These are phyloP conservation scores for Orestias chungarensis DNA, from an alignment of 2,797 vertebrate genomes.

Conservation along the genomic window DNA sequence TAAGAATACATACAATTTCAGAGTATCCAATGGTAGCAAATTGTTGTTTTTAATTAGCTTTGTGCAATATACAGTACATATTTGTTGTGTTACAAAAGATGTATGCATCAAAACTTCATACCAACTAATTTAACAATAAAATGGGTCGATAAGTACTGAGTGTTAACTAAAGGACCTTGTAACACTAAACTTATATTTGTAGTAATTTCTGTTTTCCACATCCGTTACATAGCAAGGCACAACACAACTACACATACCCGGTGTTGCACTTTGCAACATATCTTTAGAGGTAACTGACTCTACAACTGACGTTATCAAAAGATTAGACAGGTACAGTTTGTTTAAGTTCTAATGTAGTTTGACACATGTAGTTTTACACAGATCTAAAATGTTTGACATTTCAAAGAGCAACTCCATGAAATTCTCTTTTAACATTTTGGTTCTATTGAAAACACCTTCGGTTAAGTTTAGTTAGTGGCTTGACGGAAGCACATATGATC, in stretches of 20 bases:
- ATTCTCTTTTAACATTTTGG: background rate
- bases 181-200: background rate
- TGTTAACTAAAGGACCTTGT: background rate
- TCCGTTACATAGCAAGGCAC: background rate
- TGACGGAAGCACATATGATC: background rate
- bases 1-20: background rate
- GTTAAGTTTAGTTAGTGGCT: background rate
- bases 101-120: background rate
- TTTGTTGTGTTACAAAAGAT: background rate
- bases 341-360: background rate
- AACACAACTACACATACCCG: background rate
- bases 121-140: background rate
- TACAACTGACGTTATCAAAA: background rate
- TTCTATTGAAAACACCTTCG: background rate
- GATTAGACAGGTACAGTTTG: background rate
- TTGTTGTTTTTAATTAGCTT: background rate
- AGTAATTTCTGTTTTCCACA: background rate
- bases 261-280: background rate
- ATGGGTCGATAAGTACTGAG: background rate
- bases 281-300: background rate
- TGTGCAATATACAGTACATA: background rate
- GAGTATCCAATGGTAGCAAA: background rate
- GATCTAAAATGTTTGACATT: background rate
- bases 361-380: background rate
- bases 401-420: background rate